A percentile compares a stretch with the other conserved stretches of the same genome.
Conservation (phyloP, 2,888 invertebrate species). For the Ganaspis brasiliensis region DNA sequence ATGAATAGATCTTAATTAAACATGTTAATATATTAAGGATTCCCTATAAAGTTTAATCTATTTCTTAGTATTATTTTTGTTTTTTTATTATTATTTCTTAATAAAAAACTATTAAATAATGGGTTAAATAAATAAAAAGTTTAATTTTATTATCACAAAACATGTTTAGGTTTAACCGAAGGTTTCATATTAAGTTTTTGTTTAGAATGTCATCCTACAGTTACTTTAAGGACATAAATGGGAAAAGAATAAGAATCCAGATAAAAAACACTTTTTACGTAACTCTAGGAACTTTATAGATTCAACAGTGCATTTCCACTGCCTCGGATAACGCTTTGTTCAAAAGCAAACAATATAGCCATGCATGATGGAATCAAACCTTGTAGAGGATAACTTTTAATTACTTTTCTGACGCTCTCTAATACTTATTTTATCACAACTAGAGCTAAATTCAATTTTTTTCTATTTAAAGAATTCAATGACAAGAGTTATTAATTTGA, state of each 20-base stretch:
- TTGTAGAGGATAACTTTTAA: conserved; percentile 4
- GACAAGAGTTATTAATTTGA: background rate
- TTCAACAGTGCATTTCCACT: conserved; percentile 24
- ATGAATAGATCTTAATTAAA: too few relatives aligned
- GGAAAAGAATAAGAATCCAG: background rate
- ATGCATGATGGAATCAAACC: conserved; percentile 15
- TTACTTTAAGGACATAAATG: background rate
- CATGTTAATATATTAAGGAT: too few relatives aligned
- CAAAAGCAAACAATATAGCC: conserved; percentile 19
- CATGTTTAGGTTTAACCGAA: too few relatives aligned
- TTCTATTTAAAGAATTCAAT: background rate
- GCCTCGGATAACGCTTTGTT: conserved; percentile 1
- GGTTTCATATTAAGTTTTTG: too few relatives aligned
- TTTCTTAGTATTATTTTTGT: too few relatives aligned
- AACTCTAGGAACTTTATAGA: conserved; percentile 11
- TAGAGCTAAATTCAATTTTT: background rate
- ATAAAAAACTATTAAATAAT: too few relatives aligned
- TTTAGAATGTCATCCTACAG: too few relatives aligned
- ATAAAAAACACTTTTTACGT: conserved; percentile 16
- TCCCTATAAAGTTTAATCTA: too few relatives aligned
- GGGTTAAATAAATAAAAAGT: too few relatives aligned
- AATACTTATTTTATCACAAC: background rate
- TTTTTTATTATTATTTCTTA: too few relatives aligned
- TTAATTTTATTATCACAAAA: too few relatives aligned
- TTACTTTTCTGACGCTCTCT: conserved; percentile 6